phyloP scores from a whole-genome alignment of 2,113 vertebrate genomes.

The Mustelus asterias region DNA sequence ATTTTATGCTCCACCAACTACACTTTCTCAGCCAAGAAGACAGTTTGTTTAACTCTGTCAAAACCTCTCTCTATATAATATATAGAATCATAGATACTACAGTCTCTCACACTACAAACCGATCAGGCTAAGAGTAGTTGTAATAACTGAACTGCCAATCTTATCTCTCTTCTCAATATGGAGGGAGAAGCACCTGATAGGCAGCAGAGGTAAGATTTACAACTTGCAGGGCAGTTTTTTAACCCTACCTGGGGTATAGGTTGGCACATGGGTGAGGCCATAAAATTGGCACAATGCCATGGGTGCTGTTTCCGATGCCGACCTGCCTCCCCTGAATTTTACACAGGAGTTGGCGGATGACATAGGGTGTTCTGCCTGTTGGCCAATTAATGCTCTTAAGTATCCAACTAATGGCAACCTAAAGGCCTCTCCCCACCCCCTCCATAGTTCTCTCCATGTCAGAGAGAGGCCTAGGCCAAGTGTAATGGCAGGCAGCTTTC shows the following conservation, averaged over 20 bases:
- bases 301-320: too few species aligned
- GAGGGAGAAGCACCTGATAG: neutral
- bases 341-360: too few species aligned
- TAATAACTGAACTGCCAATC: neutral
- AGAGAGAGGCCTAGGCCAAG: too few species aligned
- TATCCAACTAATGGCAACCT: neutral
- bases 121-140: neutral
- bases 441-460: too few species aligned
- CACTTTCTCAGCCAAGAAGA: neutral
- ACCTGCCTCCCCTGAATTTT: too few species aligned
- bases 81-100: neutral
- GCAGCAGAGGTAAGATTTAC: neutral
- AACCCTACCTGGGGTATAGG: too few species aligned
- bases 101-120: too few species aligned
- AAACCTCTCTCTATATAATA: neutral
- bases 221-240: neutral
- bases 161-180: neutral
- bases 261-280: too few species aligned
- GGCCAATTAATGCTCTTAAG: neutral
- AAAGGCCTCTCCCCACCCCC: too few species aligned
- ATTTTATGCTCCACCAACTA: neutral
- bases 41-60: neutral
- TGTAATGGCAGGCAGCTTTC: too few species aligned
- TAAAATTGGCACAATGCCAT: too few species aligned
- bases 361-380: neutral